Conservation (phyloP, 2,113 vertebrate species). For the Motacilla tschutschensis region DNA sequence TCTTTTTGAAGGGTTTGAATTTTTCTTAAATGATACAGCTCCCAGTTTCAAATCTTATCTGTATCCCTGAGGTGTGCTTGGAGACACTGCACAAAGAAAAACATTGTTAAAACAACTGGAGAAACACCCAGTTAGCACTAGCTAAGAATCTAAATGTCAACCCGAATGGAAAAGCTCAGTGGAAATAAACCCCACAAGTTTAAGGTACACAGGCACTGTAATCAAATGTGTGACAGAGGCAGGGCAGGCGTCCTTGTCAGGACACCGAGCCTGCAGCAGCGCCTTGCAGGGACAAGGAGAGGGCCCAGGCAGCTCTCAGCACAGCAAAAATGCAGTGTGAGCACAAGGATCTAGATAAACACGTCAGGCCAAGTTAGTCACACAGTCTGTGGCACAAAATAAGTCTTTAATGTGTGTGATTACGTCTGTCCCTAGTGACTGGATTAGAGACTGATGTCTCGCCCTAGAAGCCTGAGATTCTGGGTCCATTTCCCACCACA, state of each 20-base stretch:
- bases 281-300: not conserved
- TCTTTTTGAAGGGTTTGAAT: conserved; percentile 9
- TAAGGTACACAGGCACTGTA: not conserved
- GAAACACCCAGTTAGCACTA: not conserved
- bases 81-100: not conserved
- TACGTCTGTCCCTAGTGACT: not conserved
- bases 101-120: not conserved
- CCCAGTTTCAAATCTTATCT: not conserved
- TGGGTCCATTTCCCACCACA: not conserved
- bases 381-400: not conserved
- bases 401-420: not conserved
- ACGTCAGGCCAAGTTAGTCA: not conserved
- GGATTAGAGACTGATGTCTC: not conserved
- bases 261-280: not conserved
- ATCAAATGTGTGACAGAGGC: not conserved
- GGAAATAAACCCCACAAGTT: not conserved
- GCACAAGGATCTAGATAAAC: not conserved
- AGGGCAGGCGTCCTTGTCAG: not conserved
- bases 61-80: not conserved
- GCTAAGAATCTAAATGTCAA: not conserved
- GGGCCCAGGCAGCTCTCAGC: not conserved
- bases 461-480: not conserved
- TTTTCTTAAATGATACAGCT: not conserved
- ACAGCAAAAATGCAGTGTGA: not conserved
- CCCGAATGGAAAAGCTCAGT: not conserved